Base-by-base conservation (phyloP, 2,888 invertebrate genomes). In the Epinotia brunnichana region DNA sequence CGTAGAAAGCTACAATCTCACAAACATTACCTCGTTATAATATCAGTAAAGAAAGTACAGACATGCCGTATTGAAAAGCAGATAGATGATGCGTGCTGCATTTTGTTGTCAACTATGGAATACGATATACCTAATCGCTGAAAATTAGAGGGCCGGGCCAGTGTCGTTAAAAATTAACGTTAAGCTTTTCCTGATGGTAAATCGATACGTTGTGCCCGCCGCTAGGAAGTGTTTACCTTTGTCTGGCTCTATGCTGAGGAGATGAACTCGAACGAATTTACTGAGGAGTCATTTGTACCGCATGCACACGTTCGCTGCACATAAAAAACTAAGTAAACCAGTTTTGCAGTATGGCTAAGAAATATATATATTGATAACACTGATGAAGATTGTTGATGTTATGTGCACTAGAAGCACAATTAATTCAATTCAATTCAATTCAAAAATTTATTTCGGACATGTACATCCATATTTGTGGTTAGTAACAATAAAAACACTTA, bases 121-220 rank as follows among this genome's bases (percentile, higher is more conserved):
- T 84, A 85, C 75, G 80, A 86, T 86, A 86, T 90, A 35, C 35
- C 9, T 7, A 88, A 91, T 91, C 83, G 87, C 76, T 5, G 78
- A 79, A 85, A 85, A 90, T 88, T 86, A 86, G 85, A 87, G 86
- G 85, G 86, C 74, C 81, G 81, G 82, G 83, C 83, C 80, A 79
- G 76, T 79, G 79, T 82, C 86, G 83, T 91, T 87, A 91, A 92
- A 89, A 88, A 91, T 91, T 91, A 87, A 91, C 86, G 86, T 79
- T 79, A 77, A 78, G 79, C 81, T 79, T 83, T 72, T 73, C 83
- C 82, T 91, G 86, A 92, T 92, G 87, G 86, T 76, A 87, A 92
- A 91, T 91, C 91, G 81, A 91, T 91, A 88, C 73, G 67, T 76
- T 71, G 57, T 69, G 76, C 76, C 35, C 57, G 62, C 53, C 56